Base-by-base conservation (phyloP, 2,797 vertebrate species). In the Bucorvus abyssinicus region DNA sequence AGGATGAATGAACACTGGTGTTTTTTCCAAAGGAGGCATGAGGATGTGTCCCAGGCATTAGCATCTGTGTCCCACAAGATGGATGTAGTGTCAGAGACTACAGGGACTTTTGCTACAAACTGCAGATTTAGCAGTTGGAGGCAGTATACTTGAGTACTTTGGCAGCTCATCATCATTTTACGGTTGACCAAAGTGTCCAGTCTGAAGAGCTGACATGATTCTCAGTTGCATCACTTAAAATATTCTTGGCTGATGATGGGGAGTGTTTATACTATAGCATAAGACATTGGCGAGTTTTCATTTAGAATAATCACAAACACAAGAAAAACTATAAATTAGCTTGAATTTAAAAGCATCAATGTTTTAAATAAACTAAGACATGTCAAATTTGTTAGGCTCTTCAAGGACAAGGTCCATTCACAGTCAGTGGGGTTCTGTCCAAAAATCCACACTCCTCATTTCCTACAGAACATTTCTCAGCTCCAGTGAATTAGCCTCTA, bases 401-500 rank as follows among this genome's bases (percentile, higher is more conserved):
- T 67, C 59, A 84, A 95, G 80, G 87, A 70, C 78, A 77, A 90
- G n/a, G 71, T 74, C n/a, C 34, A 10, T 77, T 70, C 64, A 61
- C 45, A 87, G 57, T 63, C 80, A 42, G 30, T 82, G 60, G 68
- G 81, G 44, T 68, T 90, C 55, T 79, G 49, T 60, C 90, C 64
- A 73, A 79, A 92, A 93, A 86, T 60, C 49, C 61, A 50, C 22
- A 7, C 8, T 74, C 87, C 57, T 84, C 57, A 69, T 34, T 85
- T 93, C 65, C 84, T 68, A 53, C 38, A 87, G 42, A 59, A 87
- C 38, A 38, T 56, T 91, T 93, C 87, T 89, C 64, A 78, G 76
- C 52, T 85, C 19, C 64, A 68, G 36, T 87, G 84, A 91, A 89
- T 95, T 91, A 91, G 29, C 42, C 57, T 87, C 30, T 85, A 94